phyloP scores from a whole-genome alignment of 1,140 invertebrate genomes.

The Phymastichus coffea region DNA sequence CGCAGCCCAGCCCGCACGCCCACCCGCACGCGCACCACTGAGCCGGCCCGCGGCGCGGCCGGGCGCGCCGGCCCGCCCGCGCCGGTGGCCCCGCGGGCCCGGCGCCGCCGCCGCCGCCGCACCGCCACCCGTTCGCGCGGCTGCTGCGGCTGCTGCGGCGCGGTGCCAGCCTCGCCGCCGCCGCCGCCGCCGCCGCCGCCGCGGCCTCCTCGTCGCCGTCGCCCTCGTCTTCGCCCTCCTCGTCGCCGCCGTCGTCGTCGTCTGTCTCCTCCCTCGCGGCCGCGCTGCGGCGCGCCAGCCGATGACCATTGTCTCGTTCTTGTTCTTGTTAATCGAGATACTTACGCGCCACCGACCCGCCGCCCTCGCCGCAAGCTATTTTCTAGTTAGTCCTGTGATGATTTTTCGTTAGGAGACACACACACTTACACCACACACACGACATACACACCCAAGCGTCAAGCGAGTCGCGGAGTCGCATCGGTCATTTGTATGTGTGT shows the following conservation, averaged over 20 bases:
- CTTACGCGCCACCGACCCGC: not conserved
- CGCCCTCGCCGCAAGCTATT: constrained; percentile 40
- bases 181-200: not conserved
- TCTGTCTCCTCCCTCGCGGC: not conserved
- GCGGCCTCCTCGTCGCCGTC: not conserved
- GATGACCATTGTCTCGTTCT: too few relatives aligned
- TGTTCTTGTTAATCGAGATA: too few relatives aligned
- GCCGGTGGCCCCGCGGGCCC: not conserved
- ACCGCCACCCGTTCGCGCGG: too few relatives aligned
- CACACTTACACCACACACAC: constrained; percentile 7
- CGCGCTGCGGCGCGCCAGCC: too few relatives aligned
- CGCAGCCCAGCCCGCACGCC: not conserved
- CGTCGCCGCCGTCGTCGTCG: not conserved
- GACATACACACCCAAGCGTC: constrained; percentile 35
- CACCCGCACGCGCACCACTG: constrained; percentile 23
- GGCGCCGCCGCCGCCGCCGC: constrained; percentile 14
- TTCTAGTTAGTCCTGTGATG: constrained; percentile 57
- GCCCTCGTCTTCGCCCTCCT: not conserved
- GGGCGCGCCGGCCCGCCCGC: too few relatives aligned
- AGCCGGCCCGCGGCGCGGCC: constrained; percentile 7
- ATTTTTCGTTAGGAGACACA: constrained; percentile 49
- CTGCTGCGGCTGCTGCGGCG: too few relatives aligned
- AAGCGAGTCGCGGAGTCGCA: too few relatives aligned
- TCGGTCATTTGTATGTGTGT: not conserved
- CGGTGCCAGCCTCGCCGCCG: not conserved